Evolutionary conservation across 2,113 vertebrate species (phyloP).

Genomic region (Agapornis roseicollis): DNA sequence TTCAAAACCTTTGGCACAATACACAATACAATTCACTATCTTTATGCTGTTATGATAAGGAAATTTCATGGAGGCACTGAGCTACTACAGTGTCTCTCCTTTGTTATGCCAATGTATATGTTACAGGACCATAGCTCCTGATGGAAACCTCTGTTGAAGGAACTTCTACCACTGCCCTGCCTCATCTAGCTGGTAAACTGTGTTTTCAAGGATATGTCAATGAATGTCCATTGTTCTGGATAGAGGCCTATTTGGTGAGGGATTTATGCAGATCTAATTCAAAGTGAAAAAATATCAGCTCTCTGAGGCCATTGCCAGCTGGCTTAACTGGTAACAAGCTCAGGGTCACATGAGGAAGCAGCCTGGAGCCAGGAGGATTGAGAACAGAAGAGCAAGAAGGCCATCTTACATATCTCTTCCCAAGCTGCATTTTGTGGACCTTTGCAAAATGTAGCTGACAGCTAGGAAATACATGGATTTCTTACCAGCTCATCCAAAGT

Average conservation of each 20-base stretch:
- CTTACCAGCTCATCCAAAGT: background rate
- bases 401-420: background rate
- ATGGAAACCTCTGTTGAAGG: background rate
- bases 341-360: background rate
- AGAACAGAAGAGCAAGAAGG: slow-evolving; percentile 5
- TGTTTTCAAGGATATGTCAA: background rate
- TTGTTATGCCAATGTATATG: background rate
- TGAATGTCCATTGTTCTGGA: background rate
- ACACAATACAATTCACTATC: background rate
- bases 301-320: background rate
- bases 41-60: background rate
- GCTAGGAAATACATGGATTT: background rate
- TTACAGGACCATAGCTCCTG: rapidly evolving
- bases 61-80: background rate
- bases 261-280: background rate
- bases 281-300: background rate
- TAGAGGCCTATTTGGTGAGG: background rate
- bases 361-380: background rate
- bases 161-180: background rate
- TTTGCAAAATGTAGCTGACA: background rate
- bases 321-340: background rate
- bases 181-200: background rate
- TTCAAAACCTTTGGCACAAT: background rate
- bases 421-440: background rate
- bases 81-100: background rate